A percentile compares a stretch with the other conserved stretches of the same genome.
Evolutionary conservation across 2,113 vertebrate species (phyloP).

Genomic region (Chamaea fasciata): DNA sequence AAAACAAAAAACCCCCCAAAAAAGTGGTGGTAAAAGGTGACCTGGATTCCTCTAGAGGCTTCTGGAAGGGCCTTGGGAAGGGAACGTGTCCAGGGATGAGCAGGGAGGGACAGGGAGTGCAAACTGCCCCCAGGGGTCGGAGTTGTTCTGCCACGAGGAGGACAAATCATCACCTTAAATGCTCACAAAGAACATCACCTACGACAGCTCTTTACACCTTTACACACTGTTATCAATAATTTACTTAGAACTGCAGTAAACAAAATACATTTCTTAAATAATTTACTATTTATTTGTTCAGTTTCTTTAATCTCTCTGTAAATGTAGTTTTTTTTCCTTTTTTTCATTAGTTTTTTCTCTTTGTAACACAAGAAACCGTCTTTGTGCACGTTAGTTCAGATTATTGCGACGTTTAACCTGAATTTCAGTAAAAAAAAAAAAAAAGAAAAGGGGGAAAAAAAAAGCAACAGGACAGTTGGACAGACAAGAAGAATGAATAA

Average conservation of each 20-base stretch:
- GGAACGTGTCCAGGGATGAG: neutral
- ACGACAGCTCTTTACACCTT: neutral
- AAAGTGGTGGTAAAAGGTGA: neutral
- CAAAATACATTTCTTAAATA: slow-evolving; percentile 68
- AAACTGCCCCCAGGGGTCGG: neutral
- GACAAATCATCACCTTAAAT: neutral
- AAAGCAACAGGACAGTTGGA: neutral
- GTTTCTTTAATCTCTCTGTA: neutral
- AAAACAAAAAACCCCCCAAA: too few relatives aligned
- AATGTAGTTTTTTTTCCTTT: neutral
- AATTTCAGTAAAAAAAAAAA: slow-evolving; percentile 42
- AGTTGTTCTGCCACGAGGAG: neutral
- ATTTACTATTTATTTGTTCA: slow-evolving; percentile 73
- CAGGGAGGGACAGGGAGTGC: neutral
- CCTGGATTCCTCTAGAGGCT: neutral
- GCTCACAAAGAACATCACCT: neutral
- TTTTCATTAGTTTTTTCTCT: neutral
- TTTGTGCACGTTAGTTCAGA: slow-evolving; percentile 46
- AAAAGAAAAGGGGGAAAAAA: neutral
- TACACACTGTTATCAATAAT: slow-evolving; percentile 4
- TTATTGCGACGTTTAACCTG: slow-evolving; percentile 73
- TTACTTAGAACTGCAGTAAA: slow-evolving; percentile 40
- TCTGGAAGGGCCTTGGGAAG: neutral
- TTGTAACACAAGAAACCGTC: neutral
- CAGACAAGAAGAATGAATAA: slow-evolving; percentile 1